phyloP scores from a whole-genome alignment of 2,888 invertebrate species.

The Cerceris ruficornis region DNA sequence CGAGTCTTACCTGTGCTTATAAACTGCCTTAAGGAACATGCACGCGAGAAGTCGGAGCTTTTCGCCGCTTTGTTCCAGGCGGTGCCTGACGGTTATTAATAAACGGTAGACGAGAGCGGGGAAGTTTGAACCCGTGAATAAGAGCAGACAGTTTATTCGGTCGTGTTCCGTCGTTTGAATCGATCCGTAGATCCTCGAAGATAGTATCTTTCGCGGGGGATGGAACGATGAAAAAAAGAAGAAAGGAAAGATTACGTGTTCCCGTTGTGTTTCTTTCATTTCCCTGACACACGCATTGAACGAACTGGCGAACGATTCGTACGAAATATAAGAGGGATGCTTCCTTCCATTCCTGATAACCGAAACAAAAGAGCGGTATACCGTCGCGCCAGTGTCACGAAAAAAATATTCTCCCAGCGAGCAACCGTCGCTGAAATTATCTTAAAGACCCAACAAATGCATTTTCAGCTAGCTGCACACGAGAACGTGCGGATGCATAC shows the following conservation, averaged over 20 bases:
- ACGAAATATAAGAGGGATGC: neutral
- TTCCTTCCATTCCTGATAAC: slow-evolving; percentile 21
- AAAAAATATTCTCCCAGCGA: slow-evolving; percentile 16
- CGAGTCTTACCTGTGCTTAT: slow-evolving; percentile 56
- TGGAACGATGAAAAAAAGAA: too few relatives aligned
- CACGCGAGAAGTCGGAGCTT: slow-evolving; percentile 33
- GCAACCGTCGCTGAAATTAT: slow-evolving; percentile 43
- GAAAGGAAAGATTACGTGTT: too few relatives aligned
- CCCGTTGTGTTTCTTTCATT: too few relatives aligned
- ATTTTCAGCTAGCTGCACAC: slow-evolving; percentile 35
- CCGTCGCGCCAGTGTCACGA: slow-evolving; percentile 2
- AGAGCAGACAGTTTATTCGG: too few relatives aligned
- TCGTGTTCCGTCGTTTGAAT: too few relatives aligned
- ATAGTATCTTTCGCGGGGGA: too few relatives aligned
- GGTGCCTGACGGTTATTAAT: neutral
- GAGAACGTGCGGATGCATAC: neutral
- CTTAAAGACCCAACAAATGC: slow-evolving; percentile 39
- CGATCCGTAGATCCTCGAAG: too few relatives aligned
- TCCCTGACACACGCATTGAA: too few relatives aligned
- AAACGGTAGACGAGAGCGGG: neutral
- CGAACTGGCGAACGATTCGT: neutral
- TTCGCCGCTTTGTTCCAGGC: neutral
- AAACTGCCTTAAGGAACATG: slow-evolving; percentile 22
- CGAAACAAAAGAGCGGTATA: slow-evolving; percentile 22
- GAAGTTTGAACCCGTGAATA: too few relatives aligned